These are phyloP conservation scores for Pachymerium ferrugineum DNA, from an alignment of 2,888 invertebrate genomes.

Conservation along the genomic window DNA sequence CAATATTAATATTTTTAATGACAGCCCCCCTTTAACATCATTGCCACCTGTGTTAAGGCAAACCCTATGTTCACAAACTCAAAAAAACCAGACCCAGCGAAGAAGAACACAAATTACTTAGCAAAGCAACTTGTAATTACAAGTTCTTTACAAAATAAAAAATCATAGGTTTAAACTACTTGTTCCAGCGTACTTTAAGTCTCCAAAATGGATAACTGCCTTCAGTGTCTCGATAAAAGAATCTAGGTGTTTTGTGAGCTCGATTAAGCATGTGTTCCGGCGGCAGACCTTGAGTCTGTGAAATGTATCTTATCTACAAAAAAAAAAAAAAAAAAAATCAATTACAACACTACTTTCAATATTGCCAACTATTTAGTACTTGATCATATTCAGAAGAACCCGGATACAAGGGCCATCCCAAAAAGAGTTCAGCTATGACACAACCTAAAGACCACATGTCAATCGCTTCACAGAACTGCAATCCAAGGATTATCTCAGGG, in stretches of 20 bases:
- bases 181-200: background rate
- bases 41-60: too few relatives aligned
- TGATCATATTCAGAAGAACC: conserved; percentile 97
- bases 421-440: conserved; percentile 96
- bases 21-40: too few relatives aligned
- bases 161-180: background rate
- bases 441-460: conserved; percentile 99
- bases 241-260: conserved; percentile 96
- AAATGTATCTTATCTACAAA: conserved; percentile 85
- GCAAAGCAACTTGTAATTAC: background rate
- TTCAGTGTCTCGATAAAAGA: conserved; percentile 94
- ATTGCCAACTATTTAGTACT: conserved; percentile 42
- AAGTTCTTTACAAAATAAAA: background rate
- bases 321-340: background rate
- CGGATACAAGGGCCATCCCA: conserved; percentile 99
- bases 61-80: too few relatives aligned
- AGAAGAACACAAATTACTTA: background rate
- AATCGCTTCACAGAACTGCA: conserved; percentile 98
- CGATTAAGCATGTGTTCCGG: conserved; percentile 95
- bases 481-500: conserved; percentile 50
- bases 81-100: too few relatives aligned
- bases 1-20: too few relatives aligned
- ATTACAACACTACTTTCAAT: background rate
- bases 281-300: conserved; percentile 94
- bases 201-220: conserved; percentile 30